phyloP scores from a whole-genome alignment of 2,113 vertebrate genomes.

The Edolisoma coerulescens region DNA sequence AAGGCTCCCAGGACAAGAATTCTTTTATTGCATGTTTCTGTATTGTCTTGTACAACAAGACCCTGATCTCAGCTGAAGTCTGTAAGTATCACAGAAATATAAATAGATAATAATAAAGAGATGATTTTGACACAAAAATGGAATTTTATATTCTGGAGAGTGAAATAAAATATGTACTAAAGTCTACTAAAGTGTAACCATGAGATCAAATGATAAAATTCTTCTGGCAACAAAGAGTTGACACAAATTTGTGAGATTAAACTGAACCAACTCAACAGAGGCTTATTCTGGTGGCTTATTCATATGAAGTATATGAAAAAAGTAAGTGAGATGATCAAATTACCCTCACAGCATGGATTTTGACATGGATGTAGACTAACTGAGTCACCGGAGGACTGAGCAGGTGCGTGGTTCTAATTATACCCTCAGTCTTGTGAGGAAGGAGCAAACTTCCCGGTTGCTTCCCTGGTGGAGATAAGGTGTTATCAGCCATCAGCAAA shows the following conservation, averaged over 20 bases:
- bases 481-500: constrained; percentile 63
- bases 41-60: not conserved
- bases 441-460: constrained; percentile 44
- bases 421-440: constrained; percentile 52
- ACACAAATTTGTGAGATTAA: constrained; percentile 40
- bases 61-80: not conserved
- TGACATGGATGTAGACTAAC: constrained; percentile 60
- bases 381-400: constrained; percentile 48
- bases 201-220: constrained; percentile 19
- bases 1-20: not conserved
- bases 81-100: constrained; percentile 27
- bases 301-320: not conserved
- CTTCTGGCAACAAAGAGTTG: constrained; percentile 17
- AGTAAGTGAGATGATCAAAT: constrained; percentile 37
- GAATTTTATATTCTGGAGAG: constrained; percentile 28
- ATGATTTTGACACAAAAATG: constrained; percentile 43
- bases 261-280: not conserved
- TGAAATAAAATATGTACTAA: constrained; percentile 16
- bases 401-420: constrained; percentile 66
- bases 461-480: constrained; percentile 61
- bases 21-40: not conserved
- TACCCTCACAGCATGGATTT: constrained; percentile 63
- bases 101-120: constrained; percentile 44
- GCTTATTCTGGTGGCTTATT: constrained; percentile 22
- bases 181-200: constrained; percentile 3